Percentiles rank a stretch among this genome's conserved stretches.
Conservation (phyloP, 2,797 vertebrate genomes). For the Pipistrellus pygmaeus region DNA sequence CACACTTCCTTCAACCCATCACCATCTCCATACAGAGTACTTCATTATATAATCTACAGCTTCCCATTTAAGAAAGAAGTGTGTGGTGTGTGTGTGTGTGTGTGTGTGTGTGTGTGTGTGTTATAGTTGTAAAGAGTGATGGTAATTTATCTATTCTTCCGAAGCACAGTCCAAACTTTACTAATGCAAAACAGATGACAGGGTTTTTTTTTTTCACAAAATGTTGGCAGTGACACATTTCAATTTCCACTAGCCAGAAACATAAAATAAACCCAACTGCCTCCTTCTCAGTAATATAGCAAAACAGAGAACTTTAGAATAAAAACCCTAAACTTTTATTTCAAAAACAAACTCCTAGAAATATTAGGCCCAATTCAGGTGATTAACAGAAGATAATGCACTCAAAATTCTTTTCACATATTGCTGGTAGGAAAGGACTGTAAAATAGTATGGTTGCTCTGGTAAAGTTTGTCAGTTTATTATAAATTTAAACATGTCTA, state of each 20-base stretch:
- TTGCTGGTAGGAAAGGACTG: not conserved
- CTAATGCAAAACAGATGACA: not conserved
- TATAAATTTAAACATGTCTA: not conserved
- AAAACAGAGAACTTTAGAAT: not conserved
- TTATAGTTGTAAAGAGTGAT: not conserved
- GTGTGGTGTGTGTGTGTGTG: not conserved
- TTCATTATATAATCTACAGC: not conserved
- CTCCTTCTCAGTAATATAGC: not conserved
- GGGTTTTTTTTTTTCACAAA: not conserved
- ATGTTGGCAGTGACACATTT: not conserved
- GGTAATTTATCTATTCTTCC: not conserved
- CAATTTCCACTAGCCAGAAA: not conserved
- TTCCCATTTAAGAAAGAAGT: not conserved
- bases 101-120: not conserved
- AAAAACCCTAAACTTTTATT: not conserved
- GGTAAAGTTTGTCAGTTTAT: not conserved
- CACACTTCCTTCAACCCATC: no score
- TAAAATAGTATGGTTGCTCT: not conserved
- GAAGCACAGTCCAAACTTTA: not conserved
- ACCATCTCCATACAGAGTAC: not conserved
- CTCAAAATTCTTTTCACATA: not conserved
- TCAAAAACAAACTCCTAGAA: not conserved
- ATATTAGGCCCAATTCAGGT: not conserved
- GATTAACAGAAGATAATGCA: not conserved
- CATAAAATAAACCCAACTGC: not conserved